Evolutionary conservation across 2,113 vertebrate species (phyloP), one percentile per base, ranked within the genome.

Genomic region (Ctenomys sociabilis): DNA sequence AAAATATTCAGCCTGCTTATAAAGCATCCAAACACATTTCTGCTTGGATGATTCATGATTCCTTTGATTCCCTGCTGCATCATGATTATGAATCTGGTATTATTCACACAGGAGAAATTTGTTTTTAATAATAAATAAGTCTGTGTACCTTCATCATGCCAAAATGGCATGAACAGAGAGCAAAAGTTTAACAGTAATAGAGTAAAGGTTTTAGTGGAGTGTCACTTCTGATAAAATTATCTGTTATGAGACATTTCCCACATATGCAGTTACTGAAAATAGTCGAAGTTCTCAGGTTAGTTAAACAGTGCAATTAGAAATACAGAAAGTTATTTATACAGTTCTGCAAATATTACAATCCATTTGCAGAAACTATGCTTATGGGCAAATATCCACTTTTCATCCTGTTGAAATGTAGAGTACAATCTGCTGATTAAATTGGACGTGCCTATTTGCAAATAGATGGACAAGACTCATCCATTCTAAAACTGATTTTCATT

Each of bases 11-110:
- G 91, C 97, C 97, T 95, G 97, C 93, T 92, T 96, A 32, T 17
- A 97, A 49, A 96, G 94, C 98, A 98, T 98, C 98, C 98, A 98
- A 98, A 98, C 97, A 98, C 96, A 80, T 17, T 95, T 86, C 84
- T 96, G 94, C 96, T 98, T 98, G 98, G 98, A 98, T 98, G 93
- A 97, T 32, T 97, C 96, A 91, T 94, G 89, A 81, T 94, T 97
- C 96, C 95, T 97, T 91, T 85, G 97, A 94, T 96, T 97, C 84
- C 97, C 91, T 98, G 96, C 96, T 97, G 77, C 70, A 95, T 98
- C 96, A 96, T 98, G 92, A 96, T 88, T 97, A 88, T 66, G 96
- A 97, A 97, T 93, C 93, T n/a, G 92, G 63, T 90, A 95, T 49
- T 5, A 52, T 92, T 78, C 93, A 96, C n/a, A 92, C 93, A 95